Base-by-base conservation (phyloP, 2,113 vertebrate genomes). In the Osmerus eperlanus region DNA sequence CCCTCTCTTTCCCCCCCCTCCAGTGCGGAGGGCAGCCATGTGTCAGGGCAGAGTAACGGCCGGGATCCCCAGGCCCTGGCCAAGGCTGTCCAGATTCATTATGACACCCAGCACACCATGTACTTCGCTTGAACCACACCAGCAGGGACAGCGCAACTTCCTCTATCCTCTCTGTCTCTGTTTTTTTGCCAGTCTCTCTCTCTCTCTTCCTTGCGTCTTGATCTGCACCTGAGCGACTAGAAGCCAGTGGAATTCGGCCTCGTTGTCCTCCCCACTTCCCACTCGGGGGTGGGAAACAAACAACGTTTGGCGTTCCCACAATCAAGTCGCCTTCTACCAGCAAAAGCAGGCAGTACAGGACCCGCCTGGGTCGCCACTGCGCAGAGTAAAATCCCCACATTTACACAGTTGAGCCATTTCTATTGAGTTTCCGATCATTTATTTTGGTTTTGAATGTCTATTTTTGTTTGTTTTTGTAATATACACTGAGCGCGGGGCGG, bases 41-140 rank as follows among this genome's bases (percentile, higher is more conserved):
- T 98, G 70, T 98, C 97, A 28, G 97, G 97, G 85, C 97, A 99
- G 90, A 99, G 97, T 89, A 99, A 99, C 0, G 97, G 97, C 76
- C 94, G 97, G 15, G 97, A 99, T 75, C 97, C 97, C 23, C 97
- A 94, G 86, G 97, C 97, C 5, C 89, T 99, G 89, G 97, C 97
- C 56, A 99, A 99, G 90, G 97, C 97, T 0, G 97, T 99, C 70
- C 97, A 99, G 92, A 98, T 99, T 91, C 97, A 99, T 91, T 97
- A 99, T 2, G 97, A 99, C 73, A 99, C 97, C 73, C 97, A 98
- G 89, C 97, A 98, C 85, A 98, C 97, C 18, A 99, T 99, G 97
- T 99, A 99, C 91, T 99, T 99, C 76, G 97, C 97, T 88, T 99
- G 93, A 98, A 85, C 83, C 69, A 28, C 19, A 54, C 71, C 79